Evolutionary conservation across 1,140 invertebrate genomes (phyloP).

Genomic region (Leptopilina clavipes): DNA sequence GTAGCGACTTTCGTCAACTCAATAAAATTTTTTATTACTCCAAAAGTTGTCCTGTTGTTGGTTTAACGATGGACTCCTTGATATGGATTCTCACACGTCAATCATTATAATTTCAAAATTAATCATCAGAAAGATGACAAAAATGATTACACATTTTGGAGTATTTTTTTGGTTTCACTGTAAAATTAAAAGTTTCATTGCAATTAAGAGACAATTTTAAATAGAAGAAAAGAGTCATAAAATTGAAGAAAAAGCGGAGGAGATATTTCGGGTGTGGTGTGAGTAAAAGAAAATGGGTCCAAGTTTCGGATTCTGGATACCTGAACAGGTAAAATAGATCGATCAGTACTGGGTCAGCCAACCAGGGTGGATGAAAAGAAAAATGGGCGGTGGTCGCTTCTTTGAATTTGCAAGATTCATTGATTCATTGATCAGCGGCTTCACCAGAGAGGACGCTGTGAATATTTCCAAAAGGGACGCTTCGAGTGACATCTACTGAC

Average conservation of each 20-base stretch:
- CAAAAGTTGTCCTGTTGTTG: background rate
- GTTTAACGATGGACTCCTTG: background rate
- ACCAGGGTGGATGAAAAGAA: constrained; percentile 44
- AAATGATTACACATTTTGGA: no score
- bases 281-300: no score
- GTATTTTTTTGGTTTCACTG: no score
- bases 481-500: constrained; percentile 68
- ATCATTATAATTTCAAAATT: background rate
- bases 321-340: background rate
- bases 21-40: constrained; percentile 29
- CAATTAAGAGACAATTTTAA: no score
- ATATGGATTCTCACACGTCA: background rate
- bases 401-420: constrained; percentile 49
- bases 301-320: constrained; percentile 39
- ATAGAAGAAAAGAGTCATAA: no score
- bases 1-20: constrained; percentile 13
- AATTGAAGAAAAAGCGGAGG: no score
- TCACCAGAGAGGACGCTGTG: constrained; percentile 40
- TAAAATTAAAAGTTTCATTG: no score
- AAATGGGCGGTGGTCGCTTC: constrained; percentile 62
- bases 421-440: no score
- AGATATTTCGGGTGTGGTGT: no score
- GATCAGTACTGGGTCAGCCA: background rate
- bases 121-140: no score
- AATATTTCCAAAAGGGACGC: constrained; percentile 60